phyloP scores from a whole-genome alignment of 2,113 vertebrate species.

The Atrichornis clamosus region DNA sequence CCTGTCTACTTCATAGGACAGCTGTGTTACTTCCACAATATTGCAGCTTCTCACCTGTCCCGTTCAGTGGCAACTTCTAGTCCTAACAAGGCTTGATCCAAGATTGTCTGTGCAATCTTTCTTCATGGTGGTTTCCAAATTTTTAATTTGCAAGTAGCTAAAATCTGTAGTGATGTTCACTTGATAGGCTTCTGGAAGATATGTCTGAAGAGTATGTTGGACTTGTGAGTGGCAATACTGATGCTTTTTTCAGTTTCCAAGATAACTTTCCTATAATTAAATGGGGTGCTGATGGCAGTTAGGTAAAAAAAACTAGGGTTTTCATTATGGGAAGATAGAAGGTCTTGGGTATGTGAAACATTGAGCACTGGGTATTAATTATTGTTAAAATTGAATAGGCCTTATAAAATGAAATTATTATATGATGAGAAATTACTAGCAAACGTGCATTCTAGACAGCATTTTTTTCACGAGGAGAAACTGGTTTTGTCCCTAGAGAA shows the following conservation, averaged over 20 bases:
- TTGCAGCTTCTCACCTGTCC: not conserved
- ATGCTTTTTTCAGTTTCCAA: not conserved
- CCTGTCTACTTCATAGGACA: not conserved
- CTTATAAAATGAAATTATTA: not conserved
- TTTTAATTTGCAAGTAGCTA: not conserved
- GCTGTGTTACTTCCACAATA: not conserved
- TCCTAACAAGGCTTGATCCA: rapidly evolving
- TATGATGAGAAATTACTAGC: not conserved
- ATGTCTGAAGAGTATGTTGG: not conserved
- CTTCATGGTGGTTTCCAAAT: not conserved
- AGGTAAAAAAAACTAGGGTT: not conserved
- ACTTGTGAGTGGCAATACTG: not conserved
- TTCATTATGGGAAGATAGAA: not conserved
- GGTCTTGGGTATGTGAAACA: not conserved
- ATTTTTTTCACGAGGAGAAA: not conserved
- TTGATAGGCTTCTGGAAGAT: not conserved
- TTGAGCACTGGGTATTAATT: not conserved
- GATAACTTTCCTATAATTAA: not conserved
- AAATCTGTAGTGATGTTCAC: not conserved
- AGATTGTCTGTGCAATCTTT: not conserved
- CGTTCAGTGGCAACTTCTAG: not conserved
- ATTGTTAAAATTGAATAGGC: not conserved
- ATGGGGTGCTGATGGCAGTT: not conserved
- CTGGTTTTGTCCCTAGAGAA: not conserved
- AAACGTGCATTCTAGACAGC: not conserved